A percentile compares a stretch with the other conserved stretches of the same genome.
Evolutionary conservation across 2,888 invertebrate genomes (phyloP).

Genomic region (Scaptomyza caliginosa): DNA sequence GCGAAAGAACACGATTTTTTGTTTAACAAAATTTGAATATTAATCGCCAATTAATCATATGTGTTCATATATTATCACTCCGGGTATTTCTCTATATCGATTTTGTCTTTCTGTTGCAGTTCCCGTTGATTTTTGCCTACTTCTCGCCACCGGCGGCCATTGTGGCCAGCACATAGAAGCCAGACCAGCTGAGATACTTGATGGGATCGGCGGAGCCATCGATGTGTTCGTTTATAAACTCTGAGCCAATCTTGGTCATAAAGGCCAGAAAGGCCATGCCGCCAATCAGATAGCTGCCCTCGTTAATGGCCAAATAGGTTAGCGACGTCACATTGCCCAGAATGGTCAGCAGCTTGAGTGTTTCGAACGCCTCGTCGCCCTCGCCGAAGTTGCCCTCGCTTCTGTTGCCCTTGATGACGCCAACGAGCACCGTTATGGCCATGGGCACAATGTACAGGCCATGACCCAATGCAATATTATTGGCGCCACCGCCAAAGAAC

Average conservation of each 20-base stretch:
- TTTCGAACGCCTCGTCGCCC: conserved; percentile 19
- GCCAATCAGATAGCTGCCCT: conserved; percentile 57
- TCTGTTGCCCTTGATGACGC: conserved; percentile 32
- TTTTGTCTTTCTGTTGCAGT: background rate
- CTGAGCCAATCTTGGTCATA: conserved; percentile 64
- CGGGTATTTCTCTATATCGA: background rate
- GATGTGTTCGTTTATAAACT: conserved; percentile 28
- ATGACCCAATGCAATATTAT: conserved; percentile 72
- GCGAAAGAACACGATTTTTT: no score
- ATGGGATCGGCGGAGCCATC: conserved; percentile 29
- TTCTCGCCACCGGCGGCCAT: conserved; percentile 37
- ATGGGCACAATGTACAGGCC: conserved; percentile 75
- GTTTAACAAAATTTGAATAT: background rate
- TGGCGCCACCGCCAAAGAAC: conserved; percentile 54
- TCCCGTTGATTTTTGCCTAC: conserved; percentile 14
- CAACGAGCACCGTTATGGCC: conserved; percentile 48
- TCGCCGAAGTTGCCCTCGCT: conserved; percentile 29
- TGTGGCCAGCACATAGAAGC: conserved; percentile 49
- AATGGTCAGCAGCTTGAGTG: conserved; percentile 64
- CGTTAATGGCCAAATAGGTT: conserved; percentile 70
- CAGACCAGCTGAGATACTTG: conserved; percentile 52
- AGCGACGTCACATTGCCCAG: conserved; percentile 77
- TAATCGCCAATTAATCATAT: background rate
- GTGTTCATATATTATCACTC: background rate
- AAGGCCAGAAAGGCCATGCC: conserved; percentile 69